Base-by-base conservation (phyloP, 2,113 vertebrate species). In the Mixornis gularis region DNA sequence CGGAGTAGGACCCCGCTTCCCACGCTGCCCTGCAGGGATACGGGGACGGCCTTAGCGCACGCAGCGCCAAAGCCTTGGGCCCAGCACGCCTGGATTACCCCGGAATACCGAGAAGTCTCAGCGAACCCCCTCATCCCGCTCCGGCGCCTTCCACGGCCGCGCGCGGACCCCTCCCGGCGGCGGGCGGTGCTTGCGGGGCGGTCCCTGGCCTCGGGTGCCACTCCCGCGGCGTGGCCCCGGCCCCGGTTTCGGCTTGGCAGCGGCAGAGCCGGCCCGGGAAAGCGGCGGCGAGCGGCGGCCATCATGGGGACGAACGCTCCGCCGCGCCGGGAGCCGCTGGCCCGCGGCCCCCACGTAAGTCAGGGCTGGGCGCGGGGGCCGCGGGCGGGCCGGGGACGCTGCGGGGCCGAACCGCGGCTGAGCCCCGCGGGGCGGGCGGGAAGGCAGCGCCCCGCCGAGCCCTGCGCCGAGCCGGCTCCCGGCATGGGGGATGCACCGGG, bases 41-140 rank as follows among this genome's bases (percentile, higher is more conserved):
- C 18, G 1, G 19, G 17, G 22, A 6, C 4, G 17, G 52, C 38
- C 41, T 25, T 22, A 4, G 55, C 17, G 9, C 60, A 41, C 0
- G 9, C 17, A 20, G 14, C 0, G 17, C 41, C 27, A 9, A 16
- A 30, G 10, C 44, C 44, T 3, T 1, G 32, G 32, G 14, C 13
- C 6, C 46, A 3, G 26, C 30, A 17, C 17, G 16, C 32, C 49
- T 0, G 19, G 25, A 44, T 19, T 29, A 5, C 2, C 10, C 7
- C 6, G 0, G 4, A 18, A 2, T 2, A n/a, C 6, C 8, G 7
- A 4, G 6, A 6, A 27, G 5, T 0, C 29, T 5, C 18, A 1
- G 6, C 49, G 9, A 7, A 17, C 0, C 29, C 14, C 7, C 0
- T 0, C 26, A n/a, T 0, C 30, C 36, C 4, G 9, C 77, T 8